phyloP scores from a whole-genome alignment of 1,140 invertebrate genomes.

The Penaeus indicus region DNA sequence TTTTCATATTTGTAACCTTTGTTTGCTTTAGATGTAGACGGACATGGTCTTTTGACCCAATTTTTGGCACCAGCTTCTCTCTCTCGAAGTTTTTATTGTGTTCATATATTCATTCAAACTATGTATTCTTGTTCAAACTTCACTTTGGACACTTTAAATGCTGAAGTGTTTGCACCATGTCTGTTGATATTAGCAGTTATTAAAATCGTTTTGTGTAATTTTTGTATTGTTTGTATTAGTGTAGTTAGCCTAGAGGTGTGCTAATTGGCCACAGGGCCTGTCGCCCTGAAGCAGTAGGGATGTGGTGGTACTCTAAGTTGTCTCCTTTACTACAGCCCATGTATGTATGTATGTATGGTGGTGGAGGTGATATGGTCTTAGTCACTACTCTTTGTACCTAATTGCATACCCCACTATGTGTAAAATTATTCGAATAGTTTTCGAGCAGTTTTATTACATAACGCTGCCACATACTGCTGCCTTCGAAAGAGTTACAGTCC shows the following conservation, averaged over 20 bases:
- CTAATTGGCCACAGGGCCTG: conserved; percentile 53
- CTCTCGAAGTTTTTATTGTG: conserved; percentile 47
- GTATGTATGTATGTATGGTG: too few relatives aligned
- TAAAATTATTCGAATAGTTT: too few relatives aligned
- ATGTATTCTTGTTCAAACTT: conserved; percentile 55
- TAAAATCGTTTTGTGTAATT: conserved; percentile 59
- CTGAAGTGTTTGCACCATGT: conserved; percentile 63
- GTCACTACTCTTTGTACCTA: too few relatives aligned
- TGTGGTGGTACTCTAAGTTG: not conserved
- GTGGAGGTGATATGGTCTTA: too few relatives aligned
- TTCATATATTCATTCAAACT: conserved; percentile 57
- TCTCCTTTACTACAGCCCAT: not conserved
- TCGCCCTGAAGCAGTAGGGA: not conserved
- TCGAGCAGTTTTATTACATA: too few relatives aligned
- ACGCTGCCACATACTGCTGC: conserved; percentile 17
- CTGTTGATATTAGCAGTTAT: conserved; percentile 62
- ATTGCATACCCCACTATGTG: too few relatives aligned
- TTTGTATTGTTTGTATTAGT: conserved; percentile 63
- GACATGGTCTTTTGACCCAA: conserved; percentile 53
- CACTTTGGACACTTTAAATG: conserved; percentile 54
- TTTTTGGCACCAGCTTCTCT: conserved; percentile 54
- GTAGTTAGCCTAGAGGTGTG: conserved; percentile 60
- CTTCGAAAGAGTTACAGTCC: conserved; percentile 37
- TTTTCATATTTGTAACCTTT: conserved; percentile 62
- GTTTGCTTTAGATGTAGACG: conserved; percentile 58